These are phyloP conservation scores for Metopia argyrocephala DNA, from an alignment of 2,888 invertebrate species.

Conservation along the genomic window DNA sequence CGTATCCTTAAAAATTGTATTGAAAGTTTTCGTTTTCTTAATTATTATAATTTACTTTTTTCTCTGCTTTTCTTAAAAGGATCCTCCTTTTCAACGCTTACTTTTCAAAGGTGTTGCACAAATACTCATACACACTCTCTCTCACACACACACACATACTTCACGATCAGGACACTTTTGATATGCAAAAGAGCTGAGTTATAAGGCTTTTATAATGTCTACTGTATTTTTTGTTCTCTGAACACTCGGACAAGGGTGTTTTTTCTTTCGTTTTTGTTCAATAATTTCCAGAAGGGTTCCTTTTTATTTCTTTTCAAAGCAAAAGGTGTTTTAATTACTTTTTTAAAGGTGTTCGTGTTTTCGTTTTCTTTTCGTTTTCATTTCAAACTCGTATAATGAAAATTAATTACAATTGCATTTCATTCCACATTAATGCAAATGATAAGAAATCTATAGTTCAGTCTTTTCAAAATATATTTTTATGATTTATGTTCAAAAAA, in stretches of 20 bases:
- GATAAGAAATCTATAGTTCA: background rate
- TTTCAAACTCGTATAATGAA: slow-evolving; percentile 60
- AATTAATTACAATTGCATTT: slow-evolving; percentile 62
- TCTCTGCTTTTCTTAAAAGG: slow-evolving; percentile 5
- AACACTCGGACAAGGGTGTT: slow-evolving; percentile 60
- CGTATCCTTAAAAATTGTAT: slow-evolving; percentile 24
- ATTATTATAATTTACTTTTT: slow-evolving; percentile 62
- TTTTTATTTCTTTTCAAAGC: slow-evolving; percentile 44
- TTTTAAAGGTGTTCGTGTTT: slow-evolving; percentile 57
- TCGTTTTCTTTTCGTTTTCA: background rate
- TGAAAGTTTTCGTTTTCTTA: slow-evolving; percentile 57
- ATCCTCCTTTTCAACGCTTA: slow-evolving; percentile 52
- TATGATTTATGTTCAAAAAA: background rate
- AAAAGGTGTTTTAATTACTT: slow-evolving; percentile 62
- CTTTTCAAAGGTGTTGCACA: slow-evolving; percentile 55
- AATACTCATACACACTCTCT: background rate
- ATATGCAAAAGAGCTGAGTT: slow-evolving; percentile 66
- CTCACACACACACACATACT: slow-evolving; percentile 7
- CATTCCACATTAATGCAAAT: background rate
- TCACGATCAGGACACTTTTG: slow-evolving; percentile 61
- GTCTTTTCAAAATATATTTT: background rate
- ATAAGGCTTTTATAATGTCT: background rate
- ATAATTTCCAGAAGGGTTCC: slow-evolving; percentile 45
- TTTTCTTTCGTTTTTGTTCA: slow-evolving; percentile 23
- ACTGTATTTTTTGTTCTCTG: background rate